Base-by-base conservation (phyloP, 2,113 vertebrate genomes). In the Arothron firmamentum region DNA sequence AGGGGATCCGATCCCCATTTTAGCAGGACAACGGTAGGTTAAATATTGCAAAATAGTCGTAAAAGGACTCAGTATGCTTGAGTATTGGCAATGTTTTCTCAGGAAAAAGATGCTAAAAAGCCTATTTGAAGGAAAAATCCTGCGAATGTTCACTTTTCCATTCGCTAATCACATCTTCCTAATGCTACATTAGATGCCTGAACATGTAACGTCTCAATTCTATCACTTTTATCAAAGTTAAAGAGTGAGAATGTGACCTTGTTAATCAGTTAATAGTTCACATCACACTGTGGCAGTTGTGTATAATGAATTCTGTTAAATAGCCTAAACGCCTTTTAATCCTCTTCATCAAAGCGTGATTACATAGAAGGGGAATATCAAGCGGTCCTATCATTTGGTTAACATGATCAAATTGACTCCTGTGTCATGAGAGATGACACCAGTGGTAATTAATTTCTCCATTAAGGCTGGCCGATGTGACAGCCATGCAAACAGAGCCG, bases 331-430 rank as follows among this genome's bases (percentile, higher is more conserved):
- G 82, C 72, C 71, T 84, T 89, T 86, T 85, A 79, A 82, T 87
- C 71, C 79, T 71, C 71, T 81, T 81, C 79, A 87, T 86, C 78
- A 81, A 84, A 75, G 79, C 76, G 25, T 86, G 85, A 87, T 88
- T 86, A 90, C 84, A 85, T 82, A 81, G 77, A 78, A 87, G 77
- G 82, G 76, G 75, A 75, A 79, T 78, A 84, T 87, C 81, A 85
- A 79, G 77, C 83, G 75, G 74, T 88, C 74, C 76, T 86, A 81
- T 82, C 76, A 85, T 88, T 89, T 86, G 84, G 79, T 88, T 88
- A 87, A 87, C 86, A 88, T 89, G 85, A 89, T 88, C 83, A 89
- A 88, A 90, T 86, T 89, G 86, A 89, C 86, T 89, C 70, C 79
- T 83, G 80, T 80, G 82, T 86, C 85, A 77, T 74, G 68, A 83